Evolutionary conservation across 2,888 invertebrate species (phyloP).

Genomic region (Alentia gelatinosa): DNA sequence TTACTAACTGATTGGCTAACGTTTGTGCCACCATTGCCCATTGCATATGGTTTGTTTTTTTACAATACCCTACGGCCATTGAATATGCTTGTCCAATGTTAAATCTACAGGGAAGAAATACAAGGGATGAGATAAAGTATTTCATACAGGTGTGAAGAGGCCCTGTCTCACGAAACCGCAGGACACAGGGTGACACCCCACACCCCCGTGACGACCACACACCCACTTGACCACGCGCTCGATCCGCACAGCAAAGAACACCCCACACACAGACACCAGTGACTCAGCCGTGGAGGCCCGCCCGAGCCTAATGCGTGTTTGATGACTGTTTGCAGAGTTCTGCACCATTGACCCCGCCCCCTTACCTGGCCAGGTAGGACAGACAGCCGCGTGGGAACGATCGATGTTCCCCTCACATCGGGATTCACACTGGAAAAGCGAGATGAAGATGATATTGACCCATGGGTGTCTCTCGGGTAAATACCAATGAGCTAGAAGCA

Average conservation of each 20-base stretch:
- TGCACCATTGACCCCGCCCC: not conserved
- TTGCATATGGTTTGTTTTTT: no score
- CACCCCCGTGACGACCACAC: not conserved
- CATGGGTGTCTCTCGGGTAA: no score
- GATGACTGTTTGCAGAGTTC: slow-evolving; percentile 3
- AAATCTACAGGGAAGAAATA: no score
- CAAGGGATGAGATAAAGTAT: no score
- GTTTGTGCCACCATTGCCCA: no score
- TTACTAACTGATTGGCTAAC: no score
- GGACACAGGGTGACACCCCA: not conserved
- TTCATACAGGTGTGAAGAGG: no score
- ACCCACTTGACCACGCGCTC: not conserved
- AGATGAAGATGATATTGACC: slow-evolving; percentile 3
- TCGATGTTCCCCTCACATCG: not conserved
- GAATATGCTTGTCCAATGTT: no score
- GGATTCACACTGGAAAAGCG: not conserved
- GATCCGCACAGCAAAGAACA: not conserved
- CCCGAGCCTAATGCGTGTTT: slow-evolving; percentile 3
- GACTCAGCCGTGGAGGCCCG: no score
- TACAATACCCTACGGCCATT: no score
- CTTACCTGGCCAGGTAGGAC: not conserved
- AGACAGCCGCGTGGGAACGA: slow-evolving; percentile 7
- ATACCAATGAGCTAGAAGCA: no score
- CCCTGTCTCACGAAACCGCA: no score
- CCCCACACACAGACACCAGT: not conserved